Conservation (phyloP, 2,113 vertebrate species). For the Corythoichthys intestinalis region DNA sequence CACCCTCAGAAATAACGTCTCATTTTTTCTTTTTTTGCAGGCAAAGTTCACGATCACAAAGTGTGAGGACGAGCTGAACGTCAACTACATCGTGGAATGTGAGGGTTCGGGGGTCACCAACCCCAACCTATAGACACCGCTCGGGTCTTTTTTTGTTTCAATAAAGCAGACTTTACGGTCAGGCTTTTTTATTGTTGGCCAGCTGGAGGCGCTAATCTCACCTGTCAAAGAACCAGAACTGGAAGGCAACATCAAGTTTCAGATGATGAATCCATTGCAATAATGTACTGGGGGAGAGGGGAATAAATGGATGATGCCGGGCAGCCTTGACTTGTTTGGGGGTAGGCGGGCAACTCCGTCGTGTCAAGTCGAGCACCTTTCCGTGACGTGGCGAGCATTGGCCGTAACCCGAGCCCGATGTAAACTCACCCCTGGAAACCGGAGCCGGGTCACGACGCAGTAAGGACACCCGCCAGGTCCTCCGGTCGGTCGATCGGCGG, state of each 20-base stretch:
- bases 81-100: constrained; percentile 87
- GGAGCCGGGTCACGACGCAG: constrained; percentile 31
- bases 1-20: too few relatives aligned
- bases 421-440: constrained; percentile 58
- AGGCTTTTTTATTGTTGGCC: too few relatives aligned
- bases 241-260: too few relatives aligned
- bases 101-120: constrained; percentile 83
- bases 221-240: too few relatives aligned
- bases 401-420: constrained; percentile 49
- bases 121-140: constrained; percentile 63
- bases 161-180: too few relatives aligned
- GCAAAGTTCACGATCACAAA: constrained; percentile 89
- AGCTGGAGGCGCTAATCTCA: too few relatives aligned
- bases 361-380: constrained; percentile 7
- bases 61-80: constrained; percentile 78
- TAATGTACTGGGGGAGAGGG: too few relatives aligned
- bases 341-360: too few relatives aligned
- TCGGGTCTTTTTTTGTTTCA: constrained; percentile 44
- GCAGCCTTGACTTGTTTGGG: too few relatives aligned
- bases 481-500: too few relatives aligned
- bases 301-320: too few relatives aligned
- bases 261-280: too few relatives aligned
- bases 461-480: constrained; percentile 25
- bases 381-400: constrained; percentile 22
- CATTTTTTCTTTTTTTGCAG: constrained; percentile 62